These are phyloP conservation scores for Drosophila paranaensis DNA, from an alignment of 2,888 invertebrate genomes.

Conservation along the genomic window DNA sequence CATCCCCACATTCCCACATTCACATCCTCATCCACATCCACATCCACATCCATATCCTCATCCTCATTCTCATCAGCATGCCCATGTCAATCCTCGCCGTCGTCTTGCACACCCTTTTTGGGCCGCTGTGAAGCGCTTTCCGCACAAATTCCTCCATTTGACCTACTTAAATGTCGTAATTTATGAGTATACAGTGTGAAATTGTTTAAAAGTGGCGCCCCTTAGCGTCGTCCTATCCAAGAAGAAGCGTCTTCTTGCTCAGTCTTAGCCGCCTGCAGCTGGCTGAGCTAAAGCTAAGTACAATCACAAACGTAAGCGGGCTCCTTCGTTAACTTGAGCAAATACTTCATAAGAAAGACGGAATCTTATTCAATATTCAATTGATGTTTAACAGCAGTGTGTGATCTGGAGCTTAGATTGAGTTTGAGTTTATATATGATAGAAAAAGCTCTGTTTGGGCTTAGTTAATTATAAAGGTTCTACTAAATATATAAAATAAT, in stretches of 20 bases:
- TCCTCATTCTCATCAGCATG: slow-evolving; percentile 13
- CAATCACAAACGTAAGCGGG: slow-evolving; percentile 1
- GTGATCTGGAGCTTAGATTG: background rate
- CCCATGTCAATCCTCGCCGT: slow-evolving; percentile 21
- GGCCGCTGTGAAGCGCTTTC: slow-evolving; percentile 72
- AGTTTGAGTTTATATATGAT: background rate
- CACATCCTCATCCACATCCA: slow-evolving; percentile 5
- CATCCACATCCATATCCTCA: slow-evolving; percentile 20
- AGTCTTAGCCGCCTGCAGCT: slow-evolving; percentile 2
- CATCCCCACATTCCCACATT: background rate
- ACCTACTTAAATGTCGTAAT: slow-evolving; percentile 82
- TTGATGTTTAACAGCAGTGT: background rate
- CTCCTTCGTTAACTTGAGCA: background rate
- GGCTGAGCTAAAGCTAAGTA: slow-evolving; percentile 32
- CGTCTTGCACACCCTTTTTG: slow-evolving; percentile 51
- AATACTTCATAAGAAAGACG: background rate
- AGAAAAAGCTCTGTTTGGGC: no score
- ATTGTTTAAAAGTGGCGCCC: slow-evolving; percentile 72
- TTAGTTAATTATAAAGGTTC: no score
- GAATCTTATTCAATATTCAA: background rate
- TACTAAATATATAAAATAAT: no score
- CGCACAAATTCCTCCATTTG: slow-evolving; percentile 82
- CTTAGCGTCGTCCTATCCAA: slow-evolving; percentile 36
- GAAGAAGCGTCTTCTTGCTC: slow-evolving; percentile 22
- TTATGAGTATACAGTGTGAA: slow-evolving; percentile 81